Evolutionary conservation across 2,113 vertebrate genomes (phyloP).

Genomic region (Solenodon paradoxus): DNA sequence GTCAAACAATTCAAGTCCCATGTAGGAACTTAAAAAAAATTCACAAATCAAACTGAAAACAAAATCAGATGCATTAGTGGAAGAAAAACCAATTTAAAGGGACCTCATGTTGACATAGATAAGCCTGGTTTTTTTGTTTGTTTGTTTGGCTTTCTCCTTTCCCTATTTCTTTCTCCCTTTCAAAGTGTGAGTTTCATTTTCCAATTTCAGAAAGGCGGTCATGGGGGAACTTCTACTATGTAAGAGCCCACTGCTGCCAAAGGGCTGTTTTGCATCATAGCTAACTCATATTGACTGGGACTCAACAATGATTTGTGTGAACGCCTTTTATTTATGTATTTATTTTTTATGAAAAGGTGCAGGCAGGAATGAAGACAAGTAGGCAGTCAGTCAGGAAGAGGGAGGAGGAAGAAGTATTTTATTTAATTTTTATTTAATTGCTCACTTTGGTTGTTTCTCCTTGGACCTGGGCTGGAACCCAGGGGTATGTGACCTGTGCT

Average conservation of each 20-base stretch:
- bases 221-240: neutral
- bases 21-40: neutral
- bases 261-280: neutral
- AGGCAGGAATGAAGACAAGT: no score
- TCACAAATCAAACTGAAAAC: neutral
- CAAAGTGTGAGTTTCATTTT: neutral
- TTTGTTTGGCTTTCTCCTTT: neutral
- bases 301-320: neutral
- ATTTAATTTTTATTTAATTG: no score
- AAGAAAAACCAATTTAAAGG: neutral
- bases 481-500: no score
- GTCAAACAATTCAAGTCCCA: neutral
- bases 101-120: neutral
- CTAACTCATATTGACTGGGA: no score
- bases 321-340: no score
- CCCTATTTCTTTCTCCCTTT: neutral
- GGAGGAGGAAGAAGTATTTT: no score
- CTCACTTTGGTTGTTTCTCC: no score
- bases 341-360: no score
- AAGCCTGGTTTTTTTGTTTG: neutral
- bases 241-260: neutral
- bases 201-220: neutral
- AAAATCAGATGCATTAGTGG: neutral
- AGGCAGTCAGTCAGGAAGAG: no score
- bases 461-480: no score